Evolutionary conservation across 2,113 vertebrate species (phyloP).

Genomic region (Halcyon senegalensis): DNA sequence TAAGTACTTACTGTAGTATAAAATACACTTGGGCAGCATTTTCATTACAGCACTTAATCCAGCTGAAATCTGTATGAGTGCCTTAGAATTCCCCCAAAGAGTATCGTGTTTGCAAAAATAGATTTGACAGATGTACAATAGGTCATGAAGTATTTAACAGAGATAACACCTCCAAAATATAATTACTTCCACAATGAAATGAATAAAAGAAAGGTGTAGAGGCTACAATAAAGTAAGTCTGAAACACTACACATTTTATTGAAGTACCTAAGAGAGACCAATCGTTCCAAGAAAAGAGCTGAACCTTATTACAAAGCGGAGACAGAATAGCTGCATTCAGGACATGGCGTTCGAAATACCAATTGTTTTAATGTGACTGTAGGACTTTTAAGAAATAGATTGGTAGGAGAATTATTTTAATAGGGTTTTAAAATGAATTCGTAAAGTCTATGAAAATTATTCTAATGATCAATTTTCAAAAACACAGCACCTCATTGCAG

Average conservation of each 20-base stretch:
- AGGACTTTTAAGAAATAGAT: background rate
- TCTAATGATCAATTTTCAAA: background rate
- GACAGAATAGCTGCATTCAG: background rate
- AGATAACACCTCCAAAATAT: constrained; percentile 15
- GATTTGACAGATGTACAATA: constrained; percentile 13
- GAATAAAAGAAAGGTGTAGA: background rate
- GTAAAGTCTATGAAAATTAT: background rate
- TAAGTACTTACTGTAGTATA: constrained; percentile 19
- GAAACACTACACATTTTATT: background rate
- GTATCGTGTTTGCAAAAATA: constrained; percentile 23
- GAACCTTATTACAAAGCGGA: background rate
- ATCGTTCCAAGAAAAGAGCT: background rate
- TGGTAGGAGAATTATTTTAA: background rate
- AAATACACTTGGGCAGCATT: constrained; percentile 41
- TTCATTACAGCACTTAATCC: constrained; percentile 50
- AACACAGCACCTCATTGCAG: background rate
- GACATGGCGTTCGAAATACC: background rate
- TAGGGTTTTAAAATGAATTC: background rate
- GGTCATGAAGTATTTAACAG: constrained; percentile 18
- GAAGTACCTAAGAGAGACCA: background rate
- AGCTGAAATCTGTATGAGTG: constrained; percentile 11
- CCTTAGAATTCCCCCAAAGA: constrained; percentile 22
- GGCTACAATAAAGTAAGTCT: background rate
- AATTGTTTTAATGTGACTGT: background rate
- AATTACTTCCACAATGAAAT: constrained; percentile 24